These are phyloP conservation scores for Podabrus alpinus DNA, from an alignment of 2,888 invertebrate species.

Conservation along the genomic window DNA sequence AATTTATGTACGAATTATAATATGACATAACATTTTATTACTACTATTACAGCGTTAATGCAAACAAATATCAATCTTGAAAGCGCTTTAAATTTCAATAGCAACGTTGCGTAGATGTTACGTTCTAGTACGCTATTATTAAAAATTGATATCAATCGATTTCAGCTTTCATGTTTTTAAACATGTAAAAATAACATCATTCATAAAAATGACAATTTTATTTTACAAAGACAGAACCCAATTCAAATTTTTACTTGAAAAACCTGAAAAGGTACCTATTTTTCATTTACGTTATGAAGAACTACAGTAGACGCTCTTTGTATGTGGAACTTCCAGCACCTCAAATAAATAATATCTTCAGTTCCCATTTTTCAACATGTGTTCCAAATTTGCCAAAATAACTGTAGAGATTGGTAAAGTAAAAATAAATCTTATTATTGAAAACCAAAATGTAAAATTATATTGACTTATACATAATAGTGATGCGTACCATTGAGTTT, in stretches of 20 bases:
- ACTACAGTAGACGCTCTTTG: no score
- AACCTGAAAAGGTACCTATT: no score
- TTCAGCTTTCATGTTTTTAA: background rate
- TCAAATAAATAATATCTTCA: no score
- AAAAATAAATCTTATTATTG: no score
- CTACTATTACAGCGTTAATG: background rate
- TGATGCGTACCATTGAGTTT: no score
- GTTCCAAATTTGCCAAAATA: no score
- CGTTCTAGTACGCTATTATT: background rate
- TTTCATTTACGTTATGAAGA: no score
- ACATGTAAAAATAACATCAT: background rate
- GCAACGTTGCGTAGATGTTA: background rate
- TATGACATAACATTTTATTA: background rate
- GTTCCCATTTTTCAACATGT: no score
- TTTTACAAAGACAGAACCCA: background rate
- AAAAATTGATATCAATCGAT: background rate
- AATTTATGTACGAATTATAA: background rate
- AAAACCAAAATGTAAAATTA: no score
- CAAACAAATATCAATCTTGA: background rate
- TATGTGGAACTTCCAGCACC: no score
- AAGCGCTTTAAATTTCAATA: background rate
- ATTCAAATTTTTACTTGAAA: background rate
- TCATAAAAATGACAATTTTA: background rate
- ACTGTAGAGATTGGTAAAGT: no score
- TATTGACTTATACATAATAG: no score